A percentile compares a stretch with the other conserved stretches of the same genome.
Conservation (phyloP, 2,888 invertebrate genomes). For the Carterocephalus palaemon region DNA sequence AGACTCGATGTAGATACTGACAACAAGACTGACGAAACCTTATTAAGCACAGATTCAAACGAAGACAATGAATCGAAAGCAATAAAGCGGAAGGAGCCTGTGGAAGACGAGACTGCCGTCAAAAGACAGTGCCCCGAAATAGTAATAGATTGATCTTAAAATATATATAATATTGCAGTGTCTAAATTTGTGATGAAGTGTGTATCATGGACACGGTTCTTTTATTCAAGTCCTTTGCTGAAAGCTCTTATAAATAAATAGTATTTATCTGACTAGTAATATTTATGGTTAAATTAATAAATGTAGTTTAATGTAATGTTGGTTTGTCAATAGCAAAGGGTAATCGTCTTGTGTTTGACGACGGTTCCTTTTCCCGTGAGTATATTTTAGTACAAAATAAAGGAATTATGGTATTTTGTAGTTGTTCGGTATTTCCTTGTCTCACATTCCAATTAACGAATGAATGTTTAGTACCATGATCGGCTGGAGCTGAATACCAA, state of each 20-base stretch:
- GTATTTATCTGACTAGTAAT: slow-evolving; percentile 45
- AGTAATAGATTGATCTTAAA: slow-evolving; percentile 53
- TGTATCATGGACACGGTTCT: slow-evolving; percentile 41
- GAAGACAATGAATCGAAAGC: slow-evolving; percentile 48
- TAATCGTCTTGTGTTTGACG: slow-evolving; percentile 15
- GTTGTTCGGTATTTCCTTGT: slow-evolving; percentile 37
- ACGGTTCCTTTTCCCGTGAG: slow-evolving; percentile 18
- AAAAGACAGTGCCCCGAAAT: slow-evolving; percentile 69
- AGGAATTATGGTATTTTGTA: slow-evolving; percentile 39
- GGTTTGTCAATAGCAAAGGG: slow-evolving; percentile 41
- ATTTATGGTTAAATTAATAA: slow-evolving; percentile 60
- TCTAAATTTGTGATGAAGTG: slow-evolving; percentile 46
- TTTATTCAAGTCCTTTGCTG: slow-evolving; percentile 43
- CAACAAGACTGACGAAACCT: slow-evolving; percentile 47
- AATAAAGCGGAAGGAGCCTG: slow-evolving; percentile 62
- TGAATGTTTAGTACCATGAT: slow-evolving; percentile 44
- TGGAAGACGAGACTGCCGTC: slow-evolving; percentile 55
- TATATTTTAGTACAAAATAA: slow-evolving; percentile 44
- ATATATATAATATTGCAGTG: slow-evolving; percentile 32
- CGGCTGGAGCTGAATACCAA: slow-evolving; percentile 69
- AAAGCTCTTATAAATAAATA: slow-evolving; percentile 44
- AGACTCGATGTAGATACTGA: slow-evolving; percentile 42
- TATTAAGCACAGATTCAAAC: slow-evolving; percentile 35
- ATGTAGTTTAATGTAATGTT: slow-evolving; percentile 53
- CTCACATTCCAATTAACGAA: slow-evolving; percentile 63